Base-by-base conservation (phyloP, 2,888 invertebrate genomes). In the Tridacna gigas region DNA sequence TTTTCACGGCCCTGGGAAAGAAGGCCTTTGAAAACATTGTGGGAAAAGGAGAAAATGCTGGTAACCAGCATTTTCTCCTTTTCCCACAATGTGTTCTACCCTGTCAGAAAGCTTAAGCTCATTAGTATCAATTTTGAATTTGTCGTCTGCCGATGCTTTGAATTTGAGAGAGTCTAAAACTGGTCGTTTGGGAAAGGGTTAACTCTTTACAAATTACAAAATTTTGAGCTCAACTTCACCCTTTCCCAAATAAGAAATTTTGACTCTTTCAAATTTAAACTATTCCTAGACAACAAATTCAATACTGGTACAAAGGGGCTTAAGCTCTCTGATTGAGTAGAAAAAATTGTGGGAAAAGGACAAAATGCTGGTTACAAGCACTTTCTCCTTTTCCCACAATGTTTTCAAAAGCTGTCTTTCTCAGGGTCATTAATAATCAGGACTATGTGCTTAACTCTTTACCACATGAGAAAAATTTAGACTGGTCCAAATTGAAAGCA, bases 291-390 rank as follows among this genome's bases (percentile, higher is more conserved):
- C n/a, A n/a, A n/a, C n/a, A n/a, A n/a, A n/a, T n/a, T n/a, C n/a
- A n/a, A n/a, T n/a, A n/a, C n/a, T n/a, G n/a, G n/a, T n/a, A n/a
- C n/a, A n/a, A n/a, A n/a, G n/a, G n/a, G n/a, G n/a, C n/a, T n/a
- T n/a, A n/a, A n/a, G n/a, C n/a, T n/a, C n/a, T n/a, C n/a, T n/a
- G n/a, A n/a, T n/a, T n/a, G 12, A 51, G 18, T 63, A 15, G 63
- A 63, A 63, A 63, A 15, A 12, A 63, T 63, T 63, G 63, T 63
- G 63, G 22, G 13, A 63, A 63, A 63, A n/a, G 63, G 63, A 63
- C 9, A 63, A 63, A 63, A 15, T 63, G 63, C 63, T 63, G 13
- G n/a, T 63, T 63, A 63, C n/a, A n/a, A 63, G 63, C 63, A 12
- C 12, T 63, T 63, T n/a, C 22, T 63, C n/a, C 22, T 63, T 63